A percentile compares a stretch with the other conserved stretches of the same genome.
Evolutionary conservation across 2,113 vertebrate species (phyloP).

Genomic region (Carassius auratus): DNA sequence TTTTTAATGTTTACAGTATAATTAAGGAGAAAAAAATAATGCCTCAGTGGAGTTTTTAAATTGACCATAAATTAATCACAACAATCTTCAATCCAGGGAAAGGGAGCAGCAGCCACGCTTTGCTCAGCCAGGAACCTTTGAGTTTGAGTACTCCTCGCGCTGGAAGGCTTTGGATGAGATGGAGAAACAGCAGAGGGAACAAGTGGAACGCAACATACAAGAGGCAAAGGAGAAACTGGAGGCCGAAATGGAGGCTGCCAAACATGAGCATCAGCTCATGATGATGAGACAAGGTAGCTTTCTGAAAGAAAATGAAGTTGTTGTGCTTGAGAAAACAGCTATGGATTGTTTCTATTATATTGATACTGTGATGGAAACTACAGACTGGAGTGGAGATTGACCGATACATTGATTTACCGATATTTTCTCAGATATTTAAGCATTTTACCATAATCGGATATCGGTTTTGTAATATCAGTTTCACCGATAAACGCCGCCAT

Average conservation of each 20-base stretch:
- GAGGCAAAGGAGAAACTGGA: constrained; percentile 97
- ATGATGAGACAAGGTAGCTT: constrained; percentile 93
- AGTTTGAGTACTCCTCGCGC: constrained; percentile 96
- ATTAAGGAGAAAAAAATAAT: not conserved
- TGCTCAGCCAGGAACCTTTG: constrained; percentile 96
- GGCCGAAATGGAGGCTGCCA: constrained; percentile 96
- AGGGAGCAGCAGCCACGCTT: constrained; percentile 90
- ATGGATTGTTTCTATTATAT: not conserved
- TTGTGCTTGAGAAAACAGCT: not conserved
- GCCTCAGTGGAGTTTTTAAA: not conserved
- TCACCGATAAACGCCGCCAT: too few species aligned
- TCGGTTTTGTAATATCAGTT: too few species aligned
- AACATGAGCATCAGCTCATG: constrained; percentile 98
- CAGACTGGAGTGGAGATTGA: not conserved
- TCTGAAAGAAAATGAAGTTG: not conserved
- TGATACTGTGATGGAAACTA: not conserved
- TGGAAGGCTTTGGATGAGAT: constrained; percentile 98
- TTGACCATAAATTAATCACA: not conserved
- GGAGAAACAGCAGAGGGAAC: constrained; percentile 94
- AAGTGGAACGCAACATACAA: constrained; percentile 92
- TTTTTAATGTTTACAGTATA: not conserved
- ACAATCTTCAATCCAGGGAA: constrained; percentile 77
- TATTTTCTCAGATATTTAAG: too few species aligned
- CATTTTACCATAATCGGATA: too few species aligned
- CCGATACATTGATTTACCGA: too few species aligned